These are phyloP conservation scores for Galerucella pusilla DNA, from an alignment of 2,888 invertebrate species.

Conservation along the genomic window DNA sequence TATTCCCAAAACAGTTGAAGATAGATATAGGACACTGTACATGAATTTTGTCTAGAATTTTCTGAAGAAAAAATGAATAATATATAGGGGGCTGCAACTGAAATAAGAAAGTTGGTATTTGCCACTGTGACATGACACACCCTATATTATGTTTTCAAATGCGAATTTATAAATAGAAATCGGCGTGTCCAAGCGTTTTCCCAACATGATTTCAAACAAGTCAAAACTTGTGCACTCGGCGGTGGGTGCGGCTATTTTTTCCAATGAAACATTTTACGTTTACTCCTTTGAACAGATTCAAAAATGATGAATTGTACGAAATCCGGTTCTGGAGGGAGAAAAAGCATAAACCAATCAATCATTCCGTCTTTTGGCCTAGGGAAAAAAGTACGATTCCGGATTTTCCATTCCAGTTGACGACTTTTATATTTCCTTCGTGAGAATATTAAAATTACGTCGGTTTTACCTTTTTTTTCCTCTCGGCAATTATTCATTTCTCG, in stretches of 20 bases:
- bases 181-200: too few species aligned
- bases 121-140: too few species aligned
- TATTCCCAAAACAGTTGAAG: too few species aligned
- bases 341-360: slow-evolving; percentile 29
- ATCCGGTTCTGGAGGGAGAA: slow-evolving; percentile 11
- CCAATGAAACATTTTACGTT: neutral
- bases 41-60: too few species aligned
- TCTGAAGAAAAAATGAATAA: too few species aligned
- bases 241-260: neutral
- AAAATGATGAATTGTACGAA: neutral
- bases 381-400: slow-evolving; percentile 33
- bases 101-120: too few species aligned
- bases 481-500: slow-evolving; percentile 55
- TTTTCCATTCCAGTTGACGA: slow-evolving; percentile 35
- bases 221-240: neutral
- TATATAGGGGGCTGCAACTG: too few species aligned
- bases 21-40: too few species aligned
- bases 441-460: slow-evolving; percentile 31
- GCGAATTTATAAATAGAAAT: too few species aligned
- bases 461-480: slow-evolving; percentile 38
- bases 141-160: too few species aligned
- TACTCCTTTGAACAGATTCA: neutral
- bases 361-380: slow-evolving; percentile 22
- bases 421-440: slow-evolving; percentile 29
- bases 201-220: neutral